Percentiles rank a stretch among this genome's conserved stretches.
These are phyloP conservation scores for Diarsia mendica DNA, from an alignment of 2,888 invertebrate genomes.

Conservation along the genomic window DNA sequence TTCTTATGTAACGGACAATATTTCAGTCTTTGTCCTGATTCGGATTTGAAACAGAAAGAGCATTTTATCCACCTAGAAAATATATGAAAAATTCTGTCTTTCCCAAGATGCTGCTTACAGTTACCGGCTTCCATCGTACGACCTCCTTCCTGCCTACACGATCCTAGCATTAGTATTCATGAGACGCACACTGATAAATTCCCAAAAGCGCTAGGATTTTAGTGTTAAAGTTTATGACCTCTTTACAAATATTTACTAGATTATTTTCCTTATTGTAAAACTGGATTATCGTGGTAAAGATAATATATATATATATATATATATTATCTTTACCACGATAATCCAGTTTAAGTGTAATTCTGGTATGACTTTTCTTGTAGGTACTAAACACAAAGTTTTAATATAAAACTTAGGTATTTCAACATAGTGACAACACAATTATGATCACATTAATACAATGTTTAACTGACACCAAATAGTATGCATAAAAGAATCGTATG, in stretches of 20 bases:
- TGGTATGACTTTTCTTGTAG: too few species aligned
- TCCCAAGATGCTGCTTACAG: background rate
- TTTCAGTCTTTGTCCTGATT: background rate
- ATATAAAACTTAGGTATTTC: too few species aligned
- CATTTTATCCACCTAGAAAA: background rate
- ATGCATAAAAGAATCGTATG: too few species aligned
- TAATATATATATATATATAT: too few species aligned
- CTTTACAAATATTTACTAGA: background rate
- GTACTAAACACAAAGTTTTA: too few species aligned
- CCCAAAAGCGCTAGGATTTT: slow-evolving; percentile 23
- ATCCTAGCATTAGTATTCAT: slow-evolving; percentile 19
- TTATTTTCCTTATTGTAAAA: background rate
- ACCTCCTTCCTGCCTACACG: background rate
- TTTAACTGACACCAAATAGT: too few species aligned
- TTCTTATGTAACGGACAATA: background rate
- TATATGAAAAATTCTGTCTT: background rate
- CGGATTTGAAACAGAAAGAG: background rate
- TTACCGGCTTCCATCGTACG: background rate
- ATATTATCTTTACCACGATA: too few species aligned
- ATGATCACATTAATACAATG: too few species aligned
- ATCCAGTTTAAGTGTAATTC: too few species aligned
- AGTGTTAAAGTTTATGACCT: slow-evolving; percentile 3
- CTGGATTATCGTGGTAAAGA: too few species aligned
- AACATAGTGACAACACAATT: too few species aligned
- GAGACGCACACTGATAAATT: slow-evolving; percentile 6